Percentiles rank a stretch among this genome's conserved stretches.
These are phyloP conservation scores for Sussaba pulchella DNA, from an alignment of 2,888 invertebrate genomes.

Conservation along the genomic window DNA sequence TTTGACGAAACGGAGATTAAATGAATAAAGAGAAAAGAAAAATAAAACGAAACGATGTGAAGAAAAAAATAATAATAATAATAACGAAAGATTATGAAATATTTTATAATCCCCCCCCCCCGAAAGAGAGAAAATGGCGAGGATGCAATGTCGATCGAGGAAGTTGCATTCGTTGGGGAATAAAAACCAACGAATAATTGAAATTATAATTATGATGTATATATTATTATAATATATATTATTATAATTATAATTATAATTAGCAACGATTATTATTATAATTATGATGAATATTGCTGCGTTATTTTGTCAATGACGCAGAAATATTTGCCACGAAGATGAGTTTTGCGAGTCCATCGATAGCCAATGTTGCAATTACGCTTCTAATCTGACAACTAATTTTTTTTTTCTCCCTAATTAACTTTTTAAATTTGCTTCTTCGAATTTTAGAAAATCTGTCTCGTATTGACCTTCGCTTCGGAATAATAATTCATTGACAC, in stretches of 20 bases:
- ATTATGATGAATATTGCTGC: no score
- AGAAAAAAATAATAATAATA: constrained; percentile 1
- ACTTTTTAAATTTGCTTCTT: no score
- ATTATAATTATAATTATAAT: no score
- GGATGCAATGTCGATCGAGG: constrained; percentile 32
- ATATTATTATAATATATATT: no score
- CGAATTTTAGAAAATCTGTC: no score
- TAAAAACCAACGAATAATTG: no score
- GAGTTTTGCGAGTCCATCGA: constrained; percentile 19
- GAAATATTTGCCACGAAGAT: constrained; percentile 13
- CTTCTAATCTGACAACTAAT: background rate
- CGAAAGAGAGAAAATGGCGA: constrained; percentile 17
- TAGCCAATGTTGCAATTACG: background rate
- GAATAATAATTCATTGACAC: background rate
- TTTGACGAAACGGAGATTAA: no score
- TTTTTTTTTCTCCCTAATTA: background rate
- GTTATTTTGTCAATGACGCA: constrained; percentile 6
- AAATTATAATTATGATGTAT: no score
- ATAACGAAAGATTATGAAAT: constrained; percentile 52
- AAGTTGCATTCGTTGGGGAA: constrained; percentile 36
- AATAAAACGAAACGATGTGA: no score
- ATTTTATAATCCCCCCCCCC: constrained; percentile 64
- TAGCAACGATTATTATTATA: no score
- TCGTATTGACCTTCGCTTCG: no score
- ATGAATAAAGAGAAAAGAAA: constrained; percentile 13